A percentile compares a stretch with the other conserved stretches of the same genome.
Conservation (phyloP, 2,113 vertebrate species). For the Triplophysa rosa region DNA sequence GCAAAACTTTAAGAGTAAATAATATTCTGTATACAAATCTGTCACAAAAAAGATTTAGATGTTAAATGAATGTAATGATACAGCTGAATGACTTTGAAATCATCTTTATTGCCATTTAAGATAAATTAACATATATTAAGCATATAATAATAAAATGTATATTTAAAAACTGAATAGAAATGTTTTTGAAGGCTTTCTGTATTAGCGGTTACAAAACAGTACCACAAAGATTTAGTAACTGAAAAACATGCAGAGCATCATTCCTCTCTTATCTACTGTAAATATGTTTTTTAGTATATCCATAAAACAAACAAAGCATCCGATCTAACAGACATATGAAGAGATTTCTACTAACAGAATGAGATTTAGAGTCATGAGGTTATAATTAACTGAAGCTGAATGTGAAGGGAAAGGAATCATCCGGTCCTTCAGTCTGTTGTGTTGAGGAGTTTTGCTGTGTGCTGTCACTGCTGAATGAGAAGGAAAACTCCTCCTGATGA, state of each 20-base stretch:
- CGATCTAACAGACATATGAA: neutral
- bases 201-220: neutral
- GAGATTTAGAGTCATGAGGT: neutral
- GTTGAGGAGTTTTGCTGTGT: constrained; percentile 41
- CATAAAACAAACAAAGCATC: neutral
- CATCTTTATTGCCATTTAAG: neutral
- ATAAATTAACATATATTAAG: neutral
- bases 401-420: constrained; percentile 68
- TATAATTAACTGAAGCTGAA: constrained; percentile 66
- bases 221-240: neutral
- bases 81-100: neutral
- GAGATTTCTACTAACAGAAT: neutral
- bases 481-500: constrained; percentile 64
- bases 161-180: neutral
- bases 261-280: neutral
- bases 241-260: neutral
- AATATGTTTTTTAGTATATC: neutral
- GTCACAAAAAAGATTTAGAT: neutral
- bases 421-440: constrained; percentile 43
- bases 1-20: neutral
- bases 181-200: neutral
- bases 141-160: neutral
- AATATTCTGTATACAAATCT: neutral
- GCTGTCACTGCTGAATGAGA: constrained; percentile 65
- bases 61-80: constrained; percentile 1